These are phyloP conservation scores for Melitaea cinxia DNA, from an alignment of 1,140 invertebrate genomes.

Conservation along the genomic window DNA sequence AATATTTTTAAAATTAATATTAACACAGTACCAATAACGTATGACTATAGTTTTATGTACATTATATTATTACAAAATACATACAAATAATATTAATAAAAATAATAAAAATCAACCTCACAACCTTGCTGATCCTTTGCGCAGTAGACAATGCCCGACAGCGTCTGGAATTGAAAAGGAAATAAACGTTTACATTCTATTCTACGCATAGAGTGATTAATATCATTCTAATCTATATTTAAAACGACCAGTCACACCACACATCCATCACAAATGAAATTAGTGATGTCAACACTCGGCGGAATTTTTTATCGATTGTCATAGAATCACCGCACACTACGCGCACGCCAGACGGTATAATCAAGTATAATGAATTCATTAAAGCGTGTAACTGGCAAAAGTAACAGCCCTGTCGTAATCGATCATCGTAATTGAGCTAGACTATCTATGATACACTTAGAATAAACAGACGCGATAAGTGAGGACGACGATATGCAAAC, in stretches of 20 bases:
- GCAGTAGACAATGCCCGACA: neutral
- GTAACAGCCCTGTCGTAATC: slow-evolving; percentile 59
- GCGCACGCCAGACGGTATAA: slow-evolving; percentile 41
- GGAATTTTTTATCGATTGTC: slow-evolving; percentile 62
- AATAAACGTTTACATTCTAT: slow-evolving; percentile 31
- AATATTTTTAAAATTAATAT: too few relatives aligned
- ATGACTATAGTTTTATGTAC: neutral
- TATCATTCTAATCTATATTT: slow-evolving; percentile 10
- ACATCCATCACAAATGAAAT: slow-evolving; percentile 61
- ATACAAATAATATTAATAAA: neutral
- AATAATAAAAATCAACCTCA: neutral
- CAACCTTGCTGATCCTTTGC: neutral
- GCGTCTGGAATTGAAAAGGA: slow-evolving; percentile 47
- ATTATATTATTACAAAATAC: neutral
- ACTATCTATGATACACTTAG: slow-evolving; percentile 54
- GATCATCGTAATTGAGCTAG: slow-evolving; percentile 64
- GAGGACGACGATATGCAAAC: slow-evolving; percentile 45
- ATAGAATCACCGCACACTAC: slow-evolving; percentile 46
- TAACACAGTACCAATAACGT: too few relatives aligned
- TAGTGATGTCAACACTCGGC: slow-evolving; percentile 55
- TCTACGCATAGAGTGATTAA: slow-evolving; percentile 17
- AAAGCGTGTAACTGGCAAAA: slow-evolving; percentile 52
- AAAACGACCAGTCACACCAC: slow-evolving; percentile 22
- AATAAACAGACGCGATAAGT: slow-evolving; percentile 65
- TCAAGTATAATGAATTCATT: slow-evolving; percentile 57